Percentiles rank a stretch among this genome's conserved stretches.
Evolutionary conservation across 1,140 invertebrate genomes (phyloP).

Genomic region (Paralvinella palmiformis): DNA sequence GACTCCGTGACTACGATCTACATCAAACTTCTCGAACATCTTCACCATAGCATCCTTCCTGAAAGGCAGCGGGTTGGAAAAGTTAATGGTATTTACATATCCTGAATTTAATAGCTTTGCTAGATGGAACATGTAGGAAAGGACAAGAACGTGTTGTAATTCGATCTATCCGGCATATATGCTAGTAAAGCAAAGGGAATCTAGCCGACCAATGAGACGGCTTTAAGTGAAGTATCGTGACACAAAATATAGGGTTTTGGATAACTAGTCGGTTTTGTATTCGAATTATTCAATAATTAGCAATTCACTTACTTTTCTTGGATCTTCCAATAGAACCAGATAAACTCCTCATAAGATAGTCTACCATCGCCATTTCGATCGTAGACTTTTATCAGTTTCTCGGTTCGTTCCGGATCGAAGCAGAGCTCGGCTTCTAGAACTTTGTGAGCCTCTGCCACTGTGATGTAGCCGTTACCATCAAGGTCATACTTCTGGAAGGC

Average conservation of each 20-base stretch:
- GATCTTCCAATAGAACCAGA: constrained; percentile 18
- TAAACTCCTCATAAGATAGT: constrained; percentile 16
- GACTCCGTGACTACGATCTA: background rate
- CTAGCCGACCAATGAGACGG: background rate
- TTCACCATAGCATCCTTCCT: background rate
- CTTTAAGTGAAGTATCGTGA: background rate
- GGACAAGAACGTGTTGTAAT: background rate
- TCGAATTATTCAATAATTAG: too few relatives aligned
- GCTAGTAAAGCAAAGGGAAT: background rate
- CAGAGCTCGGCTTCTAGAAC: constrained; percentile 2
- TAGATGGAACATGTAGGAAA: too few relatives aligned
- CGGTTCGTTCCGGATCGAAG: constrained; percentile 7
- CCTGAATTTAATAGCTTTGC: too few relatives aligned
- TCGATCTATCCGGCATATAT: background rate
- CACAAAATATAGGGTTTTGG: background rate
- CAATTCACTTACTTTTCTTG: constrained; percentile 15
- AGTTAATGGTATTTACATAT: too few relatives aligned
- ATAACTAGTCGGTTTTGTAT: background rate
- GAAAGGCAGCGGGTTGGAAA: too few relatives aligned
- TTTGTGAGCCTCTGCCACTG: background rate
- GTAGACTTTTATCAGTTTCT: constrained; percentile 5
- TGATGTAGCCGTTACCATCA: constrained; percentile 10
- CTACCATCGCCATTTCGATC: constrained; percentile 13
- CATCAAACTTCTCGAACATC: constrained; percentile 10
- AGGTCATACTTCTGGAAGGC: background rate